Evolutionary conservation across 2,888 invertebrate species (phyloP), one percentile per base, ranked within the genome.

Genomic region (Cheilosia scutellata): DNA sequence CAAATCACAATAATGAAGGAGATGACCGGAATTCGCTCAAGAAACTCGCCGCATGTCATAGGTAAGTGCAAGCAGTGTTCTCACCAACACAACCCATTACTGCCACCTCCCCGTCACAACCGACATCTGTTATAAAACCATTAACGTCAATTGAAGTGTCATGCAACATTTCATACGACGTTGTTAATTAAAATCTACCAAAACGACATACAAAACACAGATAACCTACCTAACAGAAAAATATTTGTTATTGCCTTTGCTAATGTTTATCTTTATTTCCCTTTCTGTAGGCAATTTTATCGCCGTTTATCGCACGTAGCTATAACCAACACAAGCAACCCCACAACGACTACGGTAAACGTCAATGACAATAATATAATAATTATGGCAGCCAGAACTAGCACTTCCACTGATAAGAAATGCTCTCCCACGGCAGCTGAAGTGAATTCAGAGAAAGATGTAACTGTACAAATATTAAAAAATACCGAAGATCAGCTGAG

Each of bases 111-210:
- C 29, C 5, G 11, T 13, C 27, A 68, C 42, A 68, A 37, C 68
- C 20, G n/a, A 58, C 20, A 62, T 51, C 37, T 44, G 70, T 62
- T 51, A 29, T 68, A 77, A 60, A 70, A 49, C 51, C 42, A 79
- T 74, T 80, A 62, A 80, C 66, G 80, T 80, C 66, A 80, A 80
- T 74, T 74, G 66, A 72, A 65, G 51, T 79, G 58, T 66, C 72
- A 72, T 80, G 68, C 74, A 74, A 74, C 60, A 68, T 74, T 74
- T 66, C 58, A 80, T 62, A 60, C 29, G 53, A 29, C 27, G 44
- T 68, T 62, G 53, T 62, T 77, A 60, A 70, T 66, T 66, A 66
- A 66, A 51, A 13, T 66, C 53, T 63, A 57, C 49, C 16, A 49
- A 55, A 37, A 51, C 31, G 7, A 51, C 40, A 55, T 9, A 53